phyloP scores from a whole-genome alignment of 2,113 vertebrate genomes.

The Brachyhypopomus occidentalis region DNA sequence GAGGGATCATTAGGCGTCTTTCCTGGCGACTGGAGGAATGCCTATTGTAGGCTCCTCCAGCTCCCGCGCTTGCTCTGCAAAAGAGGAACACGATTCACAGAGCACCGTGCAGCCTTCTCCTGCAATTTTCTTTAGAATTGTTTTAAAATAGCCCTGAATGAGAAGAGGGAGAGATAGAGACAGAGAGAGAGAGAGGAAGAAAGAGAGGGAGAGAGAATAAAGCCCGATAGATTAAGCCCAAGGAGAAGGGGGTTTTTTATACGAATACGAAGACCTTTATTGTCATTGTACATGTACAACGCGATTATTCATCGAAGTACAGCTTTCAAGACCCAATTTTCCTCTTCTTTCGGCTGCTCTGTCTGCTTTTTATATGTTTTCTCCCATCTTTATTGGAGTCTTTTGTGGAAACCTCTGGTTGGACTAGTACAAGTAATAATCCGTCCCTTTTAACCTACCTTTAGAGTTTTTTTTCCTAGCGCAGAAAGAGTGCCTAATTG shows the following conservation, averaged over 20 bases:
- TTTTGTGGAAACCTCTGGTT: conserved; percentile 85
- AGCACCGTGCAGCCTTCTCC: conserved; percentile 53
- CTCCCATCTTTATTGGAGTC: conserved; percentile 86
- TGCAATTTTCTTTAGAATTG: conserved; percentile 71
- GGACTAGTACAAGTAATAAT: conserved; percentile 93
- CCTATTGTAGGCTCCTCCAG: conserved; percentile 55
- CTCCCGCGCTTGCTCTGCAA: conserved; percentile 28
- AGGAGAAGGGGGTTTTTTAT: conserved; percentile 71
- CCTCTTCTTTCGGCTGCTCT: conserved; percentile 79
- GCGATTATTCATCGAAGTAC: conserved; percentile 70
- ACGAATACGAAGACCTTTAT: no score
- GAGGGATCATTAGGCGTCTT: conserved; percentile 62
- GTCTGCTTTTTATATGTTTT: conserved; percentile 82
- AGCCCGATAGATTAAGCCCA: conserved; percentile 53
- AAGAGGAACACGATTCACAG: conserved; percentile 41
- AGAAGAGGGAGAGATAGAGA: conserved; percentile 29
- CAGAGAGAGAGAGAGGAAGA: conserved; percentile 29
- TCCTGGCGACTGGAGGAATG: conserved; percentile 59
- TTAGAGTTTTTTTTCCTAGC: conserved; percentile 66
- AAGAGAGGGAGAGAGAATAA: conserved; percentile 28
- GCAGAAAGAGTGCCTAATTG: conserved; percentile 89
- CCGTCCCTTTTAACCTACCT: conserved; percentile 88
- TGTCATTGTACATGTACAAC: no score
- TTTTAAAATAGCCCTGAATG: conserved; percentile 72
- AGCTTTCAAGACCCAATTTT: conserved; percentile 78